Base-by-base conservation (phyloP, 2,888 invertebrate species). In the Zaprionus obscuricornis region DNA sequence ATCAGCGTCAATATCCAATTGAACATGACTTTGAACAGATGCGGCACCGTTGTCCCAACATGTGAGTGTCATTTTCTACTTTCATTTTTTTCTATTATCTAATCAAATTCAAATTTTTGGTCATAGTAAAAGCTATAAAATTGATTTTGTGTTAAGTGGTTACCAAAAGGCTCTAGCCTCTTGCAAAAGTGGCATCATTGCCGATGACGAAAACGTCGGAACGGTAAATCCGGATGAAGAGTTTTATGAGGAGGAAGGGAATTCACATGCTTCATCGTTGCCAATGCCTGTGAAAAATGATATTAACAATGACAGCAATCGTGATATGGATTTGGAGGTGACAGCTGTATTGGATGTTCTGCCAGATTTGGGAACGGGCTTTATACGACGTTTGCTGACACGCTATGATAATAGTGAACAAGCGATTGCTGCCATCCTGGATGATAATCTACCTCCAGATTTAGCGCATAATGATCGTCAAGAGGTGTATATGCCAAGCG, bases 361-460 rank as follows among this genome's bases (percentile, higher is more conserved):
- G 34, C 96, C 96, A 1, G 93, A 97, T 90, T 91, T 97, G 39
- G 96, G 97, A 0, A 95, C 95, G 79, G 96, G 93, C 0, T 93
- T 93, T 62, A 92, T 94, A 22, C 90, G 96, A 89, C 92, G 93
- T 85, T 95, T 97, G 75, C 91, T 98, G 47, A 92, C 95, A 74
- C 93, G 95, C 82, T 96, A 95, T 82, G 93, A 95, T 13, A 93
- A 94, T 74, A 91, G 94, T 0, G 95, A 94, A 70, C 92, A 93
- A 72, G 96, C 96, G 2, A 94, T 98, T 57, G 94, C 96, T 87
- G 95, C 95, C 37, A 91, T 98, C 57, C 90, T 98, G 40, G 97
- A 97, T 89, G 93, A 86, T 11, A 90, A 90, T 75, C 66, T 90
- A n/a, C 90, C 90, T 6, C 90, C 90, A 0, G 90, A 90, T 75